phyloP scores from a whole-genome alignment of 1,140 invertebrate genomes.

The Atta colombica region DNA sequence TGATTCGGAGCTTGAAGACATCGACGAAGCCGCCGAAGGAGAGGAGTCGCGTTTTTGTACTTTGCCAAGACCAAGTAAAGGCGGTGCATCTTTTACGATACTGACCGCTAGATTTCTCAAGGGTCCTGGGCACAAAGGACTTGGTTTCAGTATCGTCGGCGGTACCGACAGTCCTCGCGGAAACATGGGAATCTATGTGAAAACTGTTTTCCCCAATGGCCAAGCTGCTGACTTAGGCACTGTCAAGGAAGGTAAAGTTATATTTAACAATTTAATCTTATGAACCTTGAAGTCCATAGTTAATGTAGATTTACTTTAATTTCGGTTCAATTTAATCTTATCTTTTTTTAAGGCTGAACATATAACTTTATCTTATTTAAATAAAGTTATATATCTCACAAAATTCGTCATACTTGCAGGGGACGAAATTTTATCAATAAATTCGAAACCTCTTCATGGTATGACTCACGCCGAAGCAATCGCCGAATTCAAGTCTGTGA shows the following conservation, averaged over 20 bases:
- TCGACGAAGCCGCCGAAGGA: conserved; percentile 81
- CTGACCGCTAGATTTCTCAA: conserved; percentile 91
- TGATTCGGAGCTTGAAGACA: conserved; percentile 84
- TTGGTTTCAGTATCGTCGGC: conserved; percentile 97
- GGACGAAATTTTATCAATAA: conserved; percentile 97
- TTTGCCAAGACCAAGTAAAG: conserved; percentile 85
- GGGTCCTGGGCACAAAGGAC: conserved; percentile 93
- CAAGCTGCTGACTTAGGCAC: conserved; percentile 94
- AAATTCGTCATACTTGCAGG: conserved; percentile 87
- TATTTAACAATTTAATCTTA: not conserved
- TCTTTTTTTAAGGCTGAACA: too few species aligned
- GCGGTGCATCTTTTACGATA: conserved; percentile 85
- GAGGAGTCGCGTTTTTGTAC: conserved; percentile 87
- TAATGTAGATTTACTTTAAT: too few species aligned
- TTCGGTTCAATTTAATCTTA: too few species aligned
- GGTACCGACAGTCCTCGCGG: conserved; percentile 95
- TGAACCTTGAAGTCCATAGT: not conserved
- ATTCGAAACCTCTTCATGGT: conserved; percentile 93
- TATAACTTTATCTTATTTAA: too few species aligned
- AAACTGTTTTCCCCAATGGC: conserved; percentile 95
- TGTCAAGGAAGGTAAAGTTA: conserved; percentile 92
- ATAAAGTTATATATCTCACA: not conserved
- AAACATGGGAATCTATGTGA: conserved; percentile 96
- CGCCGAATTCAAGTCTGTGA: conserved; percentile 95
- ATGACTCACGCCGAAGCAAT: conserved; percentile 96